A percentile compares a stretch with the other conserved stretches of the same genome.
Evolutionary conservation across 2,888 invertebrate genomes (phyloP).

Genomic region (Leucoptera coffeella): DNA sequence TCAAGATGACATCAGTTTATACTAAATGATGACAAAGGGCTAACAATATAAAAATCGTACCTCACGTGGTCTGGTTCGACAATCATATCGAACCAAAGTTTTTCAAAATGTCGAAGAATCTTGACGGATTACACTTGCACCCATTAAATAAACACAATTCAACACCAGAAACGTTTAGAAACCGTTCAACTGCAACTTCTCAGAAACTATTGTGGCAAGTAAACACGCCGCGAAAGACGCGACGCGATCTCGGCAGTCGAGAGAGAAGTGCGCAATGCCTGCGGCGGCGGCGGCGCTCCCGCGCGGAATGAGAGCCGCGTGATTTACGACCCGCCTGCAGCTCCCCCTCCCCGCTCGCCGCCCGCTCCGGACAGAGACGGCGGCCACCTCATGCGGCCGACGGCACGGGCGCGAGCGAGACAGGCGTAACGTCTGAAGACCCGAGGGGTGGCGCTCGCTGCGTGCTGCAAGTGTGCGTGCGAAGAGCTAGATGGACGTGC

Average conservation of each 20-base stretch:
- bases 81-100: slow-evolving; percentile 45
- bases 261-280: slow-evolving; percentile 46
- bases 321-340: slow-evolving; percentile 56
- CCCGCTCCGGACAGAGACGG: slow-evolving; percentile 23
- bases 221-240: slow-evolving; percentile 50
- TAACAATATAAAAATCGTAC: slow-evolving; percentile 19
- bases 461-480: slow-evolving; percentile 53
- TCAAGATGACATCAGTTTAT: no score
- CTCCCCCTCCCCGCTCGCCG: slow-evolving; percentile 43
- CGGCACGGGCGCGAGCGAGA: slow-evolving; percentile 19
- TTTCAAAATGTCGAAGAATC: slow-evolving; percentile 27
- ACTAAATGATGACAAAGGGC: no score
- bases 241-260: slow-evolving; percentile 38
- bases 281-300: slow-evolving; percentile 48
- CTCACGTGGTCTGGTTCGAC: slow-evolving; percentile 50
- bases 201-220: slow-evolving; percentile 28
- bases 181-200: slow-evolving; percentile 23
- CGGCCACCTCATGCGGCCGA: slow-evolving; percentile 10
- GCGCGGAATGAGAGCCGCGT: slow-evolving; percentile 53
- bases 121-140: slow-evolving; percentile 20
- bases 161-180: slow-evolving; percentile 10
- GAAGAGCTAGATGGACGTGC: slow-evolving; percentile 51
- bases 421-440: slow-evolving; percentile 21
- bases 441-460: slow-evolving; percentile 44
- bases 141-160: slow-evolving; percentile 35